Percentiles rank a stretch among this genome's conserved stretches.
Conservation (phyloP, 2,888 invertebrate species). For the Cataglyphis altisquamis region DNA sequence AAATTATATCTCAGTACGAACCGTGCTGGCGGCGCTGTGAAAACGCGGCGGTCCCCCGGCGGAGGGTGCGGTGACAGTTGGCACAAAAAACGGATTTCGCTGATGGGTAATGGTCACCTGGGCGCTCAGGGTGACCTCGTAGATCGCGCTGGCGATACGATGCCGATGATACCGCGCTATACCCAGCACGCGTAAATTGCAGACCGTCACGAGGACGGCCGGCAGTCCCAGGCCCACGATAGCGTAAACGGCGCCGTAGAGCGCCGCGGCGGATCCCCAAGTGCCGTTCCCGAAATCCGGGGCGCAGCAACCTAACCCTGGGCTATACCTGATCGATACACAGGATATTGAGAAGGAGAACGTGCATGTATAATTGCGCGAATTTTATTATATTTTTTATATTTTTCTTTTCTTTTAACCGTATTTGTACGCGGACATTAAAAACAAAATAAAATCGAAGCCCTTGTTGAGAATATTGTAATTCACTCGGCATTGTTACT, state of each 20-base stretch:
- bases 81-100: conserved; percentile 92
- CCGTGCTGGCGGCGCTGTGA: conserved; percentile 84
- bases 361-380: background rate
- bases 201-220: conserved; percentile 90
- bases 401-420: background rate
- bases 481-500: background rate
- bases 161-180: conserved; percentile 92
- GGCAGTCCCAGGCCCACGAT: conserved; percentile 90
- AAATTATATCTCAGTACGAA: conserved; percentile 62
- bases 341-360: background rate
- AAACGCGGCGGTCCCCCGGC: conserved; percentile 85
- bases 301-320: conserved; percentile 89
- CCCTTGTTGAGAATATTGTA: background rate
- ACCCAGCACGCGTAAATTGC: conserved; percentile 90
- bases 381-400: background rate
- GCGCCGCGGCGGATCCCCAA: conserved; percentile 88
- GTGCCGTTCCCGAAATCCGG: conserved; percentile 88
- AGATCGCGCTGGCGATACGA: conserved; percentile 94
- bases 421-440: background rate
- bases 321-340: conserved; percentile 84
- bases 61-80: conserved; percentile 89
- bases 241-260: conserved; percentile 90
- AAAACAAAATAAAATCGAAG: background rate
- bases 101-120: conserved; percentile 95
- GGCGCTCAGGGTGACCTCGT: conserved; percentile 94